These are phyloP conservation scores for Redunca redunca DNA, from an alignment of 2,113 vertebrate genomes.

Conservation along the genomic window DNA sequence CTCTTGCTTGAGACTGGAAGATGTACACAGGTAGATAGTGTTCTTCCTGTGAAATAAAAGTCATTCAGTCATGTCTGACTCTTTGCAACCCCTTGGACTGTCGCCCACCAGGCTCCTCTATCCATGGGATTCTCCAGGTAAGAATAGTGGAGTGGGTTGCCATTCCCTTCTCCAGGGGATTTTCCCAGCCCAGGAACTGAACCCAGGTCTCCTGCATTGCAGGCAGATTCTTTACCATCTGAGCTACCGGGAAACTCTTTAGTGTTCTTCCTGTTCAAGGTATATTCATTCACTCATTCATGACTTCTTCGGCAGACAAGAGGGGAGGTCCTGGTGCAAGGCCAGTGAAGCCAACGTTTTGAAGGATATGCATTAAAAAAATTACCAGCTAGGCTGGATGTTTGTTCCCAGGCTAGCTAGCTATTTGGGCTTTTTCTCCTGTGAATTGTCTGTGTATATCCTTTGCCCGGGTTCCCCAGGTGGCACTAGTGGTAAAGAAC, in stretches of 20 bases:
- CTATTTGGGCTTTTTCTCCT: background rate
- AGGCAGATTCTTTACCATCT: background rate
- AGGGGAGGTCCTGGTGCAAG: background rate
- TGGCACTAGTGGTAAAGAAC: background rate
- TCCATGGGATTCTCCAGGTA: background rate
- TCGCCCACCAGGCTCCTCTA: background rate
- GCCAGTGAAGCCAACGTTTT: background rate
- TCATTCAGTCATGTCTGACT: background rate
- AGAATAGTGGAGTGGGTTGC: background rate
- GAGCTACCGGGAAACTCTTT: background rate
- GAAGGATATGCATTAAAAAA: background rate
- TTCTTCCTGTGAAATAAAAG: background rate
- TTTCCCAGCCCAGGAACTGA: background rate
- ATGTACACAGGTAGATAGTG: background rate
- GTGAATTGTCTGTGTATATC: background rate
- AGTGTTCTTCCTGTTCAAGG: background rate
- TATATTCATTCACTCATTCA: background rate
- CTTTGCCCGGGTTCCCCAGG: background rate
- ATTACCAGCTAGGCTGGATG: background rate
- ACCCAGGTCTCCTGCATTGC: background rate
- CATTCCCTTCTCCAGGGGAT: background rate
- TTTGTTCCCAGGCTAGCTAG: background rate
- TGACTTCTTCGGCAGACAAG: background rate
- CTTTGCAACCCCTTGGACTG: background rate
- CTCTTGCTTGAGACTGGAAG: background rate